Base-by-base conservation (phyloP, 2,113 vertebrate genomes). In the Syngnathus scovelli region DNA sequence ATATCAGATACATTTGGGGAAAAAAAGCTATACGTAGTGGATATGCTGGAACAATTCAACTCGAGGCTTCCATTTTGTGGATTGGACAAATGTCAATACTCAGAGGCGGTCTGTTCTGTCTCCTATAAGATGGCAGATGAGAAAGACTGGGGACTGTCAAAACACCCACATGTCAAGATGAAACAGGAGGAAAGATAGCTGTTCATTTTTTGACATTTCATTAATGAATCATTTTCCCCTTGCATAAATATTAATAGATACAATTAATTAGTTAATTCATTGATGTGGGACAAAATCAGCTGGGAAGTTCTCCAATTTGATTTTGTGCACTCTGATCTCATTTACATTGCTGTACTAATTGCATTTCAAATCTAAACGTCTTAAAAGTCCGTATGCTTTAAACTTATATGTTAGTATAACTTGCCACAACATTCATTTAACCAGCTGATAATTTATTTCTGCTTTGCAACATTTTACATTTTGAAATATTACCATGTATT, bases 231-330 rank as follows among this genome's bases (percentile, higher is more conserved):
- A 87, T 90, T 87, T 87, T 82, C 78, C 75, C 77, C 61, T 67
- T 85, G 87, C 83, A 90, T 91, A 86, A 90, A 90, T 90, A 90
- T 91, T 86, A 89, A 87, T 87, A 87, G 83, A 90, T 89, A 84
- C 86, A 91, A 88, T 88, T 82, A 90, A 89, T 90, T 88, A 86
- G 85, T 86, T 87, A 86, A 89, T 86, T 90, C 85, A 89, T 82
- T 89, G 83, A 87, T 83, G 89, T 88, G 81, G 61, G 81, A 85
- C 76, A 60, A 85, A 89, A 89, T 88, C 86, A 88, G 88, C 82
- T 78, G 83, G 85, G 82, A 88, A 78, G 82, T 80, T 81, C 70
- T 62, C 72, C 64, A 56, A 46, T 78, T 80, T 69, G 65, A 68
- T 64, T 71, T 55, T 80, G 69, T 76, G 81, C 70, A 80, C 84